Percentiles rank a stretch among this genome's conserved stretches.
Evolutionary conservation across 2,113 vertebrate species (phyloP).

Genomic region (Scomber scombrus): DNA sequence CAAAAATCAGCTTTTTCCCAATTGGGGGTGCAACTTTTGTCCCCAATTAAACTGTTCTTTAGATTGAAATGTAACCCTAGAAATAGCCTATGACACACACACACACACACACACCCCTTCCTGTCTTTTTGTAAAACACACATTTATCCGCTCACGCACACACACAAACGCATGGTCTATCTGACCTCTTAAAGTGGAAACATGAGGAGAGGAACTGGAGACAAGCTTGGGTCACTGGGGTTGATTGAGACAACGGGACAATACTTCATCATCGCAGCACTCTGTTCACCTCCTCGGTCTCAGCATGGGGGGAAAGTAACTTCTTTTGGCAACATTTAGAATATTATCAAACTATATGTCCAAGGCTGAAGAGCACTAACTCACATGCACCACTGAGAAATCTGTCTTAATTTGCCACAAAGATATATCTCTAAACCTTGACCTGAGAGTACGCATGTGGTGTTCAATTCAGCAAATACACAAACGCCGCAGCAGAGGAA

Average conservation of each 20-base stretch:
- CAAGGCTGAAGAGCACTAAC: constrained; percentile 18
- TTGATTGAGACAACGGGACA: constrained; percentile 52
- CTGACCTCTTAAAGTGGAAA: constrained; percentile 48
- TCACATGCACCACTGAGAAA: constrained; percentile 17
- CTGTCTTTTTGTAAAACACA: constrained; percentile 19
- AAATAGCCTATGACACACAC: too few species aligned
- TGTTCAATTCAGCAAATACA: constrained; percentile 45
- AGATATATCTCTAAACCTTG: constrained; percentile 43
- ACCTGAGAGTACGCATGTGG: constrained; percentile 25
- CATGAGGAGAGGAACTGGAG: constrained; percentile 53
- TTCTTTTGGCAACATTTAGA: constrained; percentile 18
- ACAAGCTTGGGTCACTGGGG: constrained; percentile 36
- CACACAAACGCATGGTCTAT: constrained; percentile 12
- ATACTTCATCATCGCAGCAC: constrained; percentile 40
- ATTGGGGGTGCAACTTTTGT: too few species aligned
- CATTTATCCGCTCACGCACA: not conserved
- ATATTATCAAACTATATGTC: constrained; percentile 22
- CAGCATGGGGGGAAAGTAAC: constrained; percentile 20
- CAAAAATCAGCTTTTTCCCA: too few species aligned
- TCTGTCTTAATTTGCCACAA: constrained; percentile 28
- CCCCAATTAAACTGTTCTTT: too few species aligned
- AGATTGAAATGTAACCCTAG: too few species aligned
- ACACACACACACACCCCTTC: not conserved
- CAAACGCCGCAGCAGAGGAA: constrained; percentile 44
- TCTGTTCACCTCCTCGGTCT: constrained; percentile 46